Evolutionary conservation across 2,113 vertebrate genomes (phyloP).

Genomic region (Poeciliopsis prolifica): DNA sequence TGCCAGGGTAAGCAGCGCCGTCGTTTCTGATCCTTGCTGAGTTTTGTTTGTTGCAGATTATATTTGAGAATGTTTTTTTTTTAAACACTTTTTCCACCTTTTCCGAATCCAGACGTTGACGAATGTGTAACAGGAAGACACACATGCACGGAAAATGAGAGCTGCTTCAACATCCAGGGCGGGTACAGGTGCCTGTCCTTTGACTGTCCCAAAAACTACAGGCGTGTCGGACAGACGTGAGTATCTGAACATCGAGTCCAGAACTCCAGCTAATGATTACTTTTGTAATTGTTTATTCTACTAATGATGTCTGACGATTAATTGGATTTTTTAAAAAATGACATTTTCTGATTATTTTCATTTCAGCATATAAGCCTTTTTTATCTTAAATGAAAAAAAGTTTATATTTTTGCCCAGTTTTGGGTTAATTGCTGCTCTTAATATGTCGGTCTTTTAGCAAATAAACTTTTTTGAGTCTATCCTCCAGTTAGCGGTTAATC

Average conservation of each 20-base stretch:
- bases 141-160: conserved; percentile 88
- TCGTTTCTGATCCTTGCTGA: not conserved
- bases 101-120: conserved; percentile 84
- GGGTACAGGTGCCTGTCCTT: conserved; percentile 89
- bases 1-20: conserved; percentile 87
- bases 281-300: too few relatives aligned
- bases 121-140: conserved; percentile 93
- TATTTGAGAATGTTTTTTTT: not conserved
- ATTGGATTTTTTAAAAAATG: too few relatives aligned
- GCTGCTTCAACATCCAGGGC: conserved; percentile 96
- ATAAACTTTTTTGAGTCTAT: too few relatives aligned
- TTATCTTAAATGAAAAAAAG: too few relatives aligned
- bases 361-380: too few relatives aligned
- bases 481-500: too few relatives aligned
- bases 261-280: too few relatives aligned
- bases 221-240: conserved; percentile 90
- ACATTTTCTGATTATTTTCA: too few relatives aligned
- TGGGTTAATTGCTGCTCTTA: too few relatives aligned
- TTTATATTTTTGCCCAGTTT: too few relatives aligned
- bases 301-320: too few relatives aligned
- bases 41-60: not conserved
- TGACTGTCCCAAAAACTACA: conserved; percentile 90
- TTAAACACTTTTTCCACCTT: not conserved
- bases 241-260: conserved; percentile 61
- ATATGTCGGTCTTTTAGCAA: too few relatives aligned